phyloP scores from a whole-genome alignment of 2,888 invertebrate genomes.

The Tribolium freemani region DNA sequence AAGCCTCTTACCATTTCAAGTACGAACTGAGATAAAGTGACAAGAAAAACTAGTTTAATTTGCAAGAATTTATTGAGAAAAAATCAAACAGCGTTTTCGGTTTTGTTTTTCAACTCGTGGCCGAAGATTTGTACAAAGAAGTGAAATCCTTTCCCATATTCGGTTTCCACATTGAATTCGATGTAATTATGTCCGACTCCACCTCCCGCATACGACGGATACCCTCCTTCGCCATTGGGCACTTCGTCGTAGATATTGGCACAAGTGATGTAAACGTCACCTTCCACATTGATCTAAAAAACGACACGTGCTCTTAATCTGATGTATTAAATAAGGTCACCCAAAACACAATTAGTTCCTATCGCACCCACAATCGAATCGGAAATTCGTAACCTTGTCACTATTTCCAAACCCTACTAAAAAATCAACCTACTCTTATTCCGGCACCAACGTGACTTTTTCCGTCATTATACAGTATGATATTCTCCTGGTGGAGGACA shows the following conservation, averaged over 20 bases:
- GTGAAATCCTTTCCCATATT: slow-evolving; percentile 68
- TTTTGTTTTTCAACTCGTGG: slow-evolving; percentile 36
- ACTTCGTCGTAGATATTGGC: slow-evolving; percentile 65
- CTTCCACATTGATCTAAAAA: slow-evolving; percentile 66
- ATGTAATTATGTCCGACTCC: slow-evolving; percentile 67
- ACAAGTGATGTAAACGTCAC: slow-evolving; percentile 65
- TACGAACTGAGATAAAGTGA: slow-evolving; percentile 28
- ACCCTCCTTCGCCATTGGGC: slow-evolving; percentile 59
- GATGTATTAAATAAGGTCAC: slow-evolving; percentile 30
- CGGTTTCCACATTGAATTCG: slow-evolving; percentile 65
- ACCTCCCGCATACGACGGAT: slow-evolving; percentile 62
- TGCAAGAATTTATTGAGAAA: background rate
- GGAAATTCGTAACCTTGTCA: slow-evolving; percentile 25
- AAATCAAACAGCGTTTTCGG: slow-evolving; percentile 5
- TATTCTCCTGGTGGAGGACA: slow-evolving; percentile 65
- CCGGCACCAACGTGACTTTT: slow-evolving; percentile 64
- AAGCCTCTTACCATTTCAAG: slow-evolving; percentile 20
- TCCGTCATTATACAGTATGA: slow-evolving; percentile 66
- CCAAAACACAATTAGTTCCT: slow-evolving; percentile 30
- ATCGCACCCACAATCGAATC: slow-evolving; percentile 27
- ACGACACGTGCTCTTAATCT: slow-evolving; percentile 4
- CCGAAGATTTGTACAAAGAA: slow-evolving; percentile 69
- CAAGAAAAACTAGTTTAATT: slow-evolving; percentile 36
- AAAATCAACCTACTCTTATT: slow-evolving; percentile 58
- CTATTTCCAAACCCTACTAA: background rate